Conservation (phyloP, 1,140 invertebrate genomes). For the Brachionus plicatilis region DNA sequence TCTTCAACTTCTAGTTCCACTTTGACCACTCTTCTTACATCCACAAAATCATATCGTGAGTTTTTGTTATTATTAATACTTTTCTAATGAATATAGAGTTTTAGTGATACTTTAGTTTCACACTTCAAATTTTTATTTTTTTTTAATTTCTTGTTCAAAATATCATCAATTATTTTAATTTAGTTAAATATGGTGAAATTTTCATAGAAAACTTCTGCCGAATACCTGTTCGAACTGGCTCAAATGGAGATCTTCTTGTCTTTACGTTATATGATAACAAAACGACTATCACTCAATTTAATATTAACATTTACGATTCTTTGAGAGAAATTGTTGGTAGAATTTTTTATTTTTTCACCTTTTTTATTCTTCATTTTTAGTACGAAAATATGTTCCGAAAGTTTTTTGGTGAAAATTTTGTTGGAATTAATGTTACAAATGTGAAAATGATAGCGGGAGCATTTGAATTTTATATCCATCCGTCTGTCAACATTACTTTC, state of each 20-base stretch:
- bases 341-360: neutral
- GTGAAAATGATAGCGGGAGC: neutral
- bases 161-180: neutral
- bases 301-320: neutral
- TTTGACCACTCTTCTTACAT: neutral
- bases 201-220: neutral
- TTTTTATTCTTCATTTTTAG: neutral
- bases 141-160: too few species aligned
- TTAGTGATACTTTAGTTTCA: too few species aligned
- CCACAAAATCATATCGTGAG: neutral
- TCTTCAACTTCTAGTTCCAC: neutral
- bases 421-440: neutral
- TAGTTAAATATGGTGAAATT: neutral
- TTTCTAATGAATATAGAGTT: too few species aligned
- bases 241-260: neutral
- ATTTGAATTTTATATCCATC: neutral
- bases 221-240: neutral
- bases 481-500: neutral
- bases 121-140: too few species aligned
- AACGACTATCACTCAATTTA: neutral
- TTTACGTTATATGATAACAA: neutral
- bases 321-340: neutral
- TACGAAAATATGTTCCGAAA: neutral
- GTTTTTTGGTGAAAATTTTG: neutral
- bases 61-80: neutral